These are phyloP conservation scores for Myotis vivesi DNA, from an alignment of 2,797 vertebrate species.

Conservation along the genomic window DNA sequence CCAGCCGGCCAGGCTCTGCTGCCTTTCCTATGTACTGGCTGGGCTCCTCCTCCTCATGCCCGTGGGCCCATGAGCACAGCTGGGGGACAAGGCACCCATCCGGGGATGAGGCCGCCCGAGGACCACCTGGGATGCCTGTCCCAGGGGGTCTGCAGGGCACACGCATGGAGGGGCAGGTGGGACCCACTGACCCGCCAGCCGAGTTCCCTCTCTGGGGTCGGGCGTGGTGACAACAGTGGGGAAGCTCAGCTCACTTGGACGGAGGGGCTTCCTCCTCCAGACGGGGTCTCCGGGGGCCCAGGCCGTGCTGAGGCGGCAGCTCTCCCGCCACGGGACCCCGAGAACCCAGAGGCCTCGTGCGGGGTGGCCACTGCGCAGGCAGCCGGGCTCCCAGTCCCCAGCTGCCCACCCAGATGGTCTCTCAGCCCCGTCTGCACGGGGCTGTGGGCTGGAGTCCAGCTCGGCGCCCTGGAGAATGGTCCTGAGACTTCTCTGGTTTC, in stretches of 20 bases:
- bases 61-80: fast-evolving
- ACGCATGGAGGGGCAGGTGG: neutral
- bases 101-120: neutral
- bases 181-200: too few species aligned
- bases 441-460: neutral
- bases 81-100: fast-evolving
- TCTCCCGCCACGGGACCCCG: too few species aligned
- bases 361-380: too few species aligned
- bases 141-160: neutral
- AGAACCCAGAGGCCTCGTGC: too few species aligned
- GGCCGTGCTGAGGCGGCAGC: too few species aligned
- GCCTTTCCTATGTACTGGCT: fast-evolving
- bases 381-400: too few species aligned
- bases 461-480: neutral
- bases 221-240: too few species aligned
- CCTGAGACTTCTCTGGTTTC: neutral
- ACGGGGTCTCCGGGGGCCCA: neutral
- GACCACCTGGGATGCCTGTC: too few species aligned
- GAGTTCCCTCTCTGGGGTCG: too few species aligned
- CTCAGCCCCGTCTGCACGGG: neutral
- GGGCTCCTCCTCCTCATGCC: neutral
- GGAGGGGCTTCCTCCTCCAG: neutral
- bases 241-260: neutral
- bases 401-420: too few species aligned
- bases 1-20: neutral